Base-by-base conservation (phyloP, 2,888 invertebrate species). In the Callyntrura sp. region DNA sequence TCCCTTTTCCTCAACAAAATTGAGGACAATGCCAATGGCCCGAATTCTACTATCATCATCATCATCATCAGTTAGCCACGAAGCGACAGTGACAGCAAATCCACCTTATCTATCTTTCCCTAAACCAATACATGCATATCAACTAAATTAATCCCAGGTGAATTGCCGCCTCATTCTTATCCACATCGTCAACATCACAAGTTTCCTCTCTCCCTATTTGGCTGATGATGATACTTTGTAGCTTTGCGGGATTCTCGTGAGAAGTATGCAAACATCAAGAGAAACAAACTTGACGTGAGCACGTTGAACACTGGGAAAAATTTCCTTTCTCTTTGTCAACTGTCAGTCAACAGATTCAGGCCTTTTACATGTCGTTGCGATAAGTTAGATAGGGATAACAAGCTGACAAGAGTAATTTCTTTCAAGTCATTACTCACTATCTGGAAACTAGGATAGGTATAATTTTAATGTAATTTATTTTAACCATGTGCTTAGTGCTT, bases 21-120 rank as follows among this genome's bases (percentile, higher is more conserved):
- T 60, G 82, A 88, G 88, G 73, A 82, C 88, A 87, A 5, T 55
- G 35, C 87, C 55, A 86, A 88, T 88, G 88, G 82, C 82, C 88
- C 82, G 88, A 60, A 82, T 87, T 87, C 55, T 25, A 35, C 11
- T 62, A 45, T 57, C 57, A 57, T 23, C 1, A 35, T 6, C 35
- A 35, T 6, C 35, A 35, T 2, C 35, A 35, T 6, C 28, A 57
- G 4, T 0, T 20, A 48, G 0, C 51, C 55, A 55, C 11, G 51
- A 48, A 76, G 45, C 17, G 17, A 57, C 28, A 35, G 12, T 43
- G 25, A 81, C 35, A 35, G 11, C 17, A 45, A 45, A 62, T 35
- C 28, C 17, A 35, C 25, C 23, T 55, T 60, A 79, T 8, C 12
- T n/a, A n/a, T n/a, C n/a, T n/a, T n/a, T 12, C 20, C 9, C 5